Evolutionary conservation across 2,797 vertebrate genomes (phyloP), one percentile per base, ranked within the genome.

Genomic region (Bovichtus variegatus): DNA sequence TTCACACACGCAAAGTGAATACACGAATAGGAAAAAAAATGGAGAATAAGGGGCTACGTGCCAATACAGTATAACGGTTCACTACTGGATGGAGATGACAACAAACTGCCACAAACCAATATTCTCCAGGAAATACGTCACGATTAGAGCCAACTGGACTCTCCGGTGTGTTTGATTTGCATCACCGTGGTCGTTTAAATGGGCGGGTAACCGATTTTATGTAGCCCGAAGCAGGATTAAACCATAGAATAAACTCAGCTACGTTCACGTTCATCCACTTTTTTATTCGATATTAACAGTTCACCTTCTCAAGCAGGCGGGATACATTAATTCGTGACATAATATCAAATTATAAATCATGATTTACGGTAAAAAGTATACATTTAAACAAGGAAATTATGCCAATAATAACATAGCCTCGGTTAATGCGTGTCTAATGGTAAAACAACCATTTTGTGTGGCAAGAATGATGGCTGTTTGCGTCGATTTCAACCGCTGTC

Each of bases 61-160:
- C 55, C 65, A 47, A n/a, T 13, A 57, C 61, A 57, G 29, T 57
- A 18, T 62, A 72, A 8, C 74, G 68, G 61, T 12, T 69, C 68
- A 78, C 78, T 68, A 71, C 86, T 89, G 87, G 83, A 76, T 55
- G 60, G 47, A 86, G 86, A 87, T 87, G 79, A 92, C 87, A 91
- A 92, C 92, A 93, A 93, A 91, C 66, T 86, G 80, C 86, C 76
- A 89, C 81, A 68, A 87, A 77, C 62, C 40, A 79, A 70, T 19
- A 82, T 80, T 89, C 81, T 83, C 88, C 91, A 91, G 93, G 93
- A 94, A 94, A 89, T 93, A 93, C 93, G 93, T 94, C 93, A 94
- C 86, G 41, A 72, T 74, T 0, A 7, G 46, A 78, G 67, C 51
- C 67, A 69, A 82, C 19, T 16, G 69, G 87, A 74, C 53, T 49